phyloP scores from a whole-genome alignment of 2,113 vertebrate genomes.

The Coryphaenoides rupestris region DNA sequence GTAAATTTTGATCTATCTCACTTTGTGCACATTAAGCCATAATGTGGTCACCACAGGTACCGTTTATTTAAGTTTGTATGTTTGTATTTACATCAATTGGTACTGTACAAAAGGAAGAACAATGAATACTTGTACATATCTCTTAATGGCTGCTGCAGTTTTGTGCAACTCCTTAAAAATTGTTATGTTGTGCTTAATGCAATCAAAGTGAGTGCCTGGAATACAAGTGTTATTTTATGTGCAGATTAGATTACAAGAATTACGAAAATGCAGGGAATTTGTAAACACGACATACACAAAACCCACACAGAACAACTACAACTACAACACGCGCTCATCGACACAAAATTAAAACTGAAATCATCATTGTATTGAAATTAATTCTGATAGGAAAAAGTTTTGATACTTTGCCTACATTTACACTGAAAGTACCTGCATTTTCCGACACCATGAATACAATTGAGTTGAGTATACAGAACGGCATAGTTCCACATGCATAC shows the following conservation, averaged over 20 bases:
- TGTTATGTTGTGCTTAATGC: conserved; percentile 81
- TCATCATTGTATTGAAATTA: conserved; percentile 23
- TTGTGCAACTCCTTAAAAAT: conserved; percentile 81
- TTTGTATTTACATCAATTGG: conserved; percentile 60
- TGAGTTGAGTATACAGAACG: conserved; percentile 65
- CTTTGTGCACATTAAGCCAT: conserved; percentile 63
- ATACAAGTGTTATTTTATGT: conserved; percentile 69
- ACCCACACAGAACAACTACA: conserved; percentile 55
- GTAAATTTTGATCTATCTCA: conserved; percentile 41
- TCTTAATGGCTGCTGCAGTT: conserved; percentile 78
- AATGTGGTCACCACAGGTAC: conserved; percentile 47
- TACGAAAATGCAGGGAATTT: conserved; percentile 79
- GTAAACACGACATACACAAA: conserved; percentile 68
- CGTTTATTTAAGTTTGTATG: conserved; percentile 39
- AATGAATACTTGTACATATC: conserved; percentile 72
- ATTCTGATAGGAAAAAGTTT: not conserved
- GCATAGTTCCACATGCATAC: no score
- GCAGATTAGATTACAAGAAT: conserved; percentile 63
- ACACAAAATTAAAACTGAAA: conserved; percentile 30
- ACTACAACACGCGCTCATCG: conserved; percentile 13
- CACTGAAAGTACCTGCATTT: conserved; percentile 35
- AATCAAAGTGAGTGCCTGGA: conserved; percentile 85
- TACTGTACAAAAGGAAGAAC: conserved; percentile 70
- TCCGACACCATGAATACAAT: conserved; percentile 28
- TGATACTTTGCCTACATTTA: no score